A percentile compares a stretch with the other conserved stretches of the same genome.
Evolutionary conservation across 2,888 invertebrate species (phyloP).

Genomic region (Protodeltote pygarga): DNA sequence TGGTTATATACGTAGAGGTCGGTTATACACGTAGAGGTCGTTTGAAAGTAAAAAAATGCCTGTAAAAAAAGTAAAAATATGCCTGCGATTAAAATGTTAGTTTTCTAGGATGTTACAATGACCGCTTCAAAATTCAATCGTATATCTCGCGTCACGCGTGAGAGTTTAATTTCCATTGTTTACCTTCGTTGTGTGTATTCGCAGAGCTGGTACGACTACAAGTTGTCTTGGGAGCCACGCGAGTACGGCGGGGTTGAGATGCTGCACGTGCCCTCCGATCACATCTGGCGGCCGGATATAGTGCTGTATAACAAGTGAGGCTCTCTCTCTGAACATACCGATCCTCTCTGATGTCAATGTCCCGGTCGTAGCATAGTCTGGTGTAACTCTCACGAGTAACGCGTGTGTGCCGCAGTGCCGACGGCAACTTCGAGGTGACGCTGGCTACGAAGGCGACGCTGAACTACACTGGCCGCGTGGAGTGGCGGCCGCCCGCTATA

Average conservation of each 20-base stretch:
- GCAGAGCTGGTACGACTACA: conserved; percentile 98
- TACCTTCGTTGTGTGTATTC: conserved; percentile 9
- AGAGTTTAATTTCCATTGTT: too few relatives aligned
- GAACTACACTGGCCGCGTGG: conserved; percentile 95
- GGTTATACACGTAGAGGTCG: too few relatives aligned
- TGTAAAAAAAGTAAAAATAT: too few relatives aligned
- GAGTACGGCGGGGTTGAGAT: conserved; percentile 98
- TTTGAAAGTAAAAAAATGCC: too few relatives aligned
- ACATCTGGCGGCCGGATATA: conserved; percentile 98
- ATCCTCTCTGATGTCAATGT: too few relatives aligned
- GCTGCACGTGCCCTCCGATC: conserved; percentile 98
- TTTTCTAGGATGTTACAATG: too few relatives aligned
- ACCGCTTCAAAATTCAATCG: too few relatives aligned
- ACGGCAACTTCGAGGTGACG: conserved; percentile 97
- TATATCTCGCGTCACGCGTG: too few relatives aligned
- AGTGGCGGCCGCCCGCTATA: conserved; percentile 98
- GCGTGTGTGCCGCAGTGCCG: conserved; percentile 88
- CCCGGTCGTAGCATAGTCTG: too few relatives aligned
- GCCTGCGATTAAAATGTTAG: too few relatives aligned
- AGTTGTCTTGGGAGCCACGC: conserved; percentile 97
- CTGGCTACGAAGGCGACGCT: conserved; percentile 96
- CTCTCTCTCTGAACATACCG: not conserved
- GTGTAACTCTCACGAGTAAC: too few relatives aligned
- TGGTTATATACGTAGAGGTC: too few relatives aligned
- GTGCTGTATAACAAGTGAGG: conserved; percentile 97